Percentiles rank a stretch among this genome's conserved stretches.
Conservation (phyloP, 2,888 invertebrate species). For the Tiliacea citrago region DNA sequence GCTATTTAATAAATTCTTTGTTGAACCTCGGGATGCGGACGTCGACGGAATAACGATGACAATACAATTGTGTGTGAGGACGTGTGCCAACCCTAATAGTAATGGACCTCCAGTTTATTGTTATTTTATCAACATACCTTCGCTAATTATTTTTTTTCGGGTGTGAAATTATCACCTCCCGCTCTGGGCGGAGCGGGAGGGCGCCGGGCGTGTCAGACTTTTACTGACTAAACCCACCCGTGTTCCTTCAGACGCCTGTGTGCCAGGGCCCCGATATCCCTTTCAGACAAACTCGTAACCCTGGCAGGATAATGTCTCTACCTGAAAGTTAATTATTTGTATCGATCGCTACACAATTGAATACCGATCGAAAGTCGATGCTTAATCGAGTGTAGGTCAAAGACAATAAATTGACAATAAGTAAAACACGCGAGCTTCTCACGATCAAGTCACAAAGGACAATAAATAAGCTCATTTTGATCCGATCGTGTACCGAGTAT, state of each 20-base stretch:
- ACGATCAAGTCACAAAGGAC: constrained; percentile 67
- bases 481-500: constrained; percentile 65
- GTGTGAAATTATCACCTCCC: no score
- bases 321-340: constrained; percentile 17
- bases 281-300: no score
- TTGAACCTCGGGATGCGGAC: constrained; percentile 61
- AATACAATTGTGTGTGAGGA: constrained; percentile 62
- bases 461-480: constrained; percentile 75
- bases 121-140: constrained; percentile 60
- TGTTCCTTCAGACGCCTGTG: no score
- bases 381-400: constrained; percentile 12
- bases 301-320: constrained; percentile 2
- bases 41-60: constrained; percentile 62
- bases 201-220: no score
- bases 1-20: constrained; percentile 66
- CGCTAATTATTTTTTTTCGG: neutral
- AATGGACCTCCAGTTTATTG: constrained; percentile 55
- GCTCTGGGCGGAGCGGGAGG: no score
- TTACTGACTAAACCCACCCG: no score
- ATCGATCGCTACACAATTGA: constrained; percentile 39
- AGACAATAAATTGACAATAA: constrained; percentile 72
- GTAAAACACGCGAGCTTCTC: constrained; percentile 66
- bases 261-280: no score
- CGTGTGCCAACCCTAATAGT: constrained; percentile 62
- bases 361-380: constrained; percentile 42